Evolutionary conservation across 2,113 vertebrate genomes (phyloP).

Genomic region (Mobula hypostoma): DNA sequence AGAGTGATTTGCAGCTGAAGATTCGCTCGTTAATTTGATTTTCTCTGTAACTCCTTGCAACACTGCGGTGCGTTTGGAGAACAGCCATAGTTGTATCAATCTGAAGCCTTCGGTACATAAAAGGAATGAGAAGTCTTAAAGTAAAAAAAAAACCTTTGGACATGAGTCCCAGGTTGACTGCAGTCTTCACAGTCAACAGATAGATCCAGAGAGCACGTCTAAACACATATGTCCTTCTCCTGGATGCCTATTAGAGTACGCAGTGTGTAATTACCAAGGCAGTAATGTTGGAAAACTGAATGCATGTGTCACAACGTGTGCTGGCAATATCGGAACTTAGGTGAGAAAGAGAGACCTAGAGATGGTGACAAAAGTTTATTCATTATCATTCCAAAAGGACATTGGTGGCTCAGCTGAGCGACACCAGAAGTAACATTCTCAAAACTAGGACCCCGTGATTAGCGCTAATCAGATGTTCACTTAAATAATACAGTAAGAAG

Average conservation of each 20-base stretch:
- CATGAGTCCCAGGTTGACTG: neutral
- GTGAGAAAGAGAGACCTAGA: too few species aligned
- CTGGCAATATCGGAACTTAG: too few species aligned
- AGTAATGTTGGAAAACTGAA: neutral
- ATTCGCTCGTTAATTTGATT: neutral
- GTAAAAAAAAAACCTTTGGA: neutral
- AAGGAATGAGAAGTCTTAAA: neutral
- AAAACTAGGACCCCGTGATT: too few species aligned
- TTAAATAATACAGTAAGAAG: too few species aligned
- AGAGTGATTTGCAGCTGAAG: neutral
- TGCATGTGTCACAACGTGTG: too few species aligned
- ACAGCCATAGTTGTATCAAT: neutral
- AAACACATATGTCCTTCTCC: neutral
- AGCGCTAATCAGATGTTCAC: too few species aligned
- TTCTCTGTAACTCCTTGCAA: neutral
- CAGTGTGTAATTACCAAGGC: neutral
- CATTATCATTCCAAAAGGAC: too few species aligned
- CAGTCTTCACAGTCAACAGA: neutral
- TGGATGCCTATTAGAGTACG: neutral
- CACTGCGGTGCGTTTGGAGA: too few species aligned
- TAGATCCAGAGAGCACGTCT: neutral
- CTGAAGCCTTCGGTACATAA: neutral
- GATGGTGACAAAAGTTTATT: too few species aligned
- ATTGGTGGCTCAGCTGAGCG: too few species aligned
- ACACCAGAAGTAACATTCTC: too few species aligned